Conservation (phyloP, 2,113 vertebrate species). For the Microcebus ravelobensis region DNA sequence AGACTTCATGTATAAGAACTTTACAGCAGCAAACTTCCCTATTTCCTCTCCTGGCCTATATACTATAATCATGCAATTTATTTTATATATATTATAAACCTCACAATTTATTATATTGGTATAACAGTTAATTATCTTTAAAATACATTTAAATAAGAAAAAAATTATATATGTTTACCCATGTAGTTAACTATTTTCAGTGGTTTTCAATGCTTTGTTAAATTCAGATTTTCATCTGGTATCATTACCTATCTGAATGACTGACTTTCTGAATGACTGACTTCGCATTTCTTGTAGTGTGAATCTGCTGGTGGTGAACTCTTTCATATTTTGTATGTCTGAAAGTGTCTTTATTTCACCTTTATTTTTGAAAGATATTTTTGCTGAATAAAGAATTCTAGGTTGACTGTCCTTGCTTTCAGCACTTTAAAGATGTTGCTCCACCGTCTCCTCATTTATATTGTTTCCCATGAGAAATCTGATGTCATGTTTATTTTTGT, state of each 20-base stretch:
- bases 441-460: background rate
- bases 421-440: background rate
- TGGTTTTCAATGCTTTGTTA: background rate
- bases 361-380: background rate
- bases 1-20: background rate
- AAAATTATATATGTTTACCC: background rate
- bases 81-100: background rate
- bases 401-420: background rate
- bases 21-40: background rate
- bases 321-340: background rate
- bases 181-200: background rate
- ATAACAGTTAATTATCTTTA: background rate
- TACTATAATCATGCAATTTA: background rate
- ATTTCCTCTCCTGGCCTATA: background rate
- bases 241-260: background rate
- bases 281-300: background rate
- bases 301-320: background rate
- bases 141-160: background rate
- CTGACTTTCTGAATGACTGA: background rate
- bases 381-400: background rate
- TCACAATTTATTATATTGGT: background rate
- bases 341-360: background rate
- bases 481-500: background rate
- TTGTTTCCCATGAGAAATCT: background rate
- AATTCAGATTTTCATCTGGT: background rate